Evolutionary conservation across 2,888 invertebrate genomes (phyloP).

Genomic region (Callinectes sapidus): DNA sequence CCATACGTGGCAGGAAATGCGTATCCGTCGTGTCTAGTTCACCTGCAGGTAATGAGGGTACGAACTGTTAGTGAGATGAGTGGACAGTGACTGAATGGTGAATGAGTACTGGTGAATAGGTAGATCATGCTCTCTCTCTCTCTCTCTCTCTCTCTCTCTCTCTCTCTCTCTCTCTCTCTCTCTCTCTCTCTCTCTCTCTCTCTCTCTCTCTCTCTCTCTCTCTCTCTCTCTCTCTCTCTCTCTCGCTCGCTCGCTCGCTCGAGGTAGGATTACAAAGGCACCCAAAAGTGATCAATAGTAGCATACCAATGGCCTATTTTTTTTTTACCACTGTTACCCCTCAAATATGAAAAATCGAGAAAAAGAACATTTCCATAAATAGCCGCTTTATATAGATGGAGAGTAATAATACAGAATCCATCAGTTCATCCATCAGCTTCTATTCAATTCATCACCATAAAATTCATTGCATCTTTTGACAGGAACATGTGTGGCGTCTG

Average conservation of each 20-base stretch:
- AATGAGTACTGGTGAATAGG: not conserved
- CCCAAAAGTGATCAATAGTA: too few species aligned
- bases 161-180: not conserved
- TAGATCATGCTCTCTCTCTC: not conserved
- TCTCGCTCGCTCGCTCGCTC: not conserved
- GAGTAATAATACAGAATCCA: too few species aligned
- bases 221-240: not conserved
- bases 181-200: slow-evolving; percentile 17
- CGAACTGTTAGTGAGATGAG: not conserved
- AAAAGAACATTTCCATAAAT: too few species aligned
- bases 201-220: slow-evolving; percentile 17
- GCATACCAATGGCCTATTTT: not conserved
- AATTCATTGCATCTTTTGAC: too few species aligned
- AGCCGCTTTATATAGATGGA: too few species aligned
- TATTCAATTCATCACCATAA: too few species aligned
- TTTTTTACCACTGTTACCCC: too few species aligned
- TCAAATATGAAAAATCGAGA: too few species aligned
- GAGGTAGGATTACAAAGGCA: too few species aligned
- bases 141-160: not conserved
- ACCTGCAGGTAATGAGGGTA: not conserved
- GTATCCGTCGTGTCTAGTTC: not conserved
- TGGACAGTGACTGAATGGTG: not conserved
- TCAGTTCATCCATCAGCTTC: too few species aligned
- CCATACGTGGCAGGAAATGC: not conserved
- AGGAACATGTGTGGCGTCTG: too few species aligned